Percentiles rank a stretch among this genome's conserved stretches.
Conservation (phyloP, 1,140 invertebrate species). For the Brachionus plicatilis region DNA sequence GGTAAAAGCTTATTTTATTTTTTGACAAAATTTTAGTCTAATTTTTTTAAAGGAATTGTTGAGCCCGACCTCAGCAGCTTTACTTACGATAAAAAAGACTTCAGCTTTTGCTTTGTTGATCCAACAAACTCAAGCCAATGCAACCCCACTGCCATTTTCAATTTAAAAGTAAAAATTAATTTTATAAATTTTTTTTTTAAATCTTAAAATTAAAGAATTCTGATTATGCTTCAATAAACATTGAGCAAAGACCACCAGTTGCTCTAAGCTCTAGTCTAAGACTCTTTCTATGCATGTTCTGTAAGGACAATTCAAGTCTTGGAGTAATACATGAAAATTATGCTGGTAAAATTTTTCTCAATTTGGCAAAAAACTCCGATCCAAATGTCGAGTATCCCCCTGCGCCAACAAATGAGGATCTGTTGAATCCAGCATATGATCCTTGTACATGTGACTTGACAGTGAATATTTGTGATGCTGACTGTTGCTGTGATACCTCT, state of each 20-base stretch:
- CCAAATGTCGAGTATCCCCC: not conserved
- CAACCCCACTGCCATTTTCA: not conserved
- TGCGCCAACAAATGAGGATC: not conserved
- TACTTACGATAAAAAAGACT: not conserved
- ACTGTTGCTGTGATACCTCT: constrained; percentile 16
- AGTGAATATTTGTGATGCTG: not conserved
- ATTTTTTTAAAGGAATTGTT: not conserved
- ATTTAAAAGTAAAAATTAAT: not conserved
- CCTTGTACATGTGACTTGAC: constrained; percentile 4
- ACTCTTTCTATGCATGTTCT: not conserved
- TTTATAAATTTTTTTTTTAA: not conserved
- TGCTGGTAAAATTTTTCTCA: not conserved
- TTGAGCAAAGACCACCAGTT: not conserved
- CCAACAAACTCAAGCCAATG: not conserved
- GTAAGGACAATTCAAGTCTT: not conserved
- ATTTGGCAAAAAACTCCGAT: not conserved
- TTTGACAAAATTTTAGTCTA: not conserved
- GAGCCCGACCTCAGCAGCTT: not conserved
- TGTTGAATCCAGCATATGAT: constrained; percentile 24
- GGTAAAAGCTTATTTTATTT: not conserved
- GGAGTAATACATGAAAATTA: not conserved
- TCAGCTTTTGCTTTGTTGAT: not conserved
- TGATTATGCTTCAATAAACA: not conserved
- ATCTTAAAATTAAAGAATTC: not conserved
- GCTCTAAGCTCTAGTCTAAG: not conserved